Evolutionary conservation across 2,888 invertebrate genomes (phyloP), one percentile per base, ranked within the genome.

Genomic region (Clunio marinus): DNA sequence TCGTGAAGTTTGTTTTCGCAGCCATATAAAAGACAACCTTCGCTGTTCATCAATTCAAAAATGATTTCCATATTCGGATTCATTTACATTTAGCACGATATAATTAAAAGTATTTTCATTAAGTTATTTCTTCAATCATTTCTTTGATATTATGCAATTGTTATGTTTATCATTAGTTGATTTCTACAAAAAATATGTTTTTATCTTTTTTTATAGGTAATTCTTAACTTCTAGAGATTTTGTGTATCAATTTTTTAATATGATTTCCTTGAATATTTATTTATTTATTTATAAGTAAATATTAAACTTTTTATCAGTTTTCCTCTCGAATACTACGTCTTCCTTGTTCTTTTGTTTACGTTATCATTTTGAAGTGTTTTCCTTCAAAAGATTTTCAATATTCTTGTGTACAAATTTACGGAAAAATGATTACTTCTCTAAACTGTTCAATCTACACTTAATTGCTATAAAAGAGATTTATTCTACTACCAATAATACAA

Each of bases 101-200:
- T n/a, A n/a, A n/a, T n/a, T n/a, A n/a, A n/a, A n/a, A n/a, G n/a
- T n/a, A n/a, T n/a, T n/a, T n/a, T n/a, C n/a, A n/a, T n/a, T n/a
- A n/a, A n/a, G n/a, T 57, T 24, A 20, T 25, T 8, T 27, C 25
- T n/a, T 27, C 27, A 15, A 27, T 41, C 25, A 24, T 37, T 62
- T 37, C 62, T 62, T 62, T 62, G 62, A 62, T 62, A 62, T 62
- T 62, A 24, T 62, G 62, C 62, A 62, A 62, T 24, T 62, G 27
- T 58, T 25, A 1, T 25, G 13, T 57, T 57, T 25, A 57, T 57
- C 22, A 5, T 32, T 32, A 32, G 41, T 41, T 41, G 41, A 2
- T 41, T 41, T 37, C 62, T 62, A 62, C 62, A 62, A 62, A 62
- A 62, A 62, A 62, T 62, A 62, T 37, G 24, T 62, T 62, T 62